Base-by-base conservation (phyloP, 1,140 invertebrate species). In the Panagrolaimus sp. region DNA sequence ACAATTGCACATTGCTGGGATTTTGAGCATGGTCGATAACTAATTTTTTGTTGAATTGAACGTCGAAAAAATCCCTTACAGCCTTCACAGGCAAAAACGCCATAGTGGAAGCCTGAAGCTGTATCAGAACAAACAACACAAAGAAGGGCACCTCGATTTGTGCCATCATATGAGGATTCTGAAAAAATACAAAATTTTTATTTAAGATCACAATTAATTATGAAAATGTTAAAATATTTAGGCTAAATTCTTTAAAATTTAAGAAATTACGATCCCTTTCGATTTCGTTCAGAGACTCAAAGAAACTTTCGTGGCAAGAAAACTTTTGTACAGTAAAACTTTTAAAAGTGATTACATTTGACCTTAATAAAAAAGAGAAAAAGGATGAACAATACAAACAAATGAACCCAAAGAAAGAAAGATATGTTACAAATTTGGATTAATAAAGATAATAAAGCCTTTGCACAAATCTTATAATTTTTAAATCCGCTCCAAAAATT, bases 71-170 rank as follows among this genome's bases (percentile, higher is more conserved):
- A 88, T n/a, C 87, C 95, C 90, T 98, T 98, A 87, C 96, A 98
- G 80, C 96, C 96, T 87, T 98, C 96, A 86, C 96, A 98, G 67
- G 93, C 96, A 79, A 96, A 96, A 71, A 98, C 95, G 43, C 95
- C 96, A 88, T 98, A 98, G 85, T 98, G 95, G 85, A 98, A 98
- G 32, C 96, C 96, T 65, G 93, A 96, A 58, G 96, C 94, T 84
- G 96, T 96, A 86, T 98, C 96, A 38, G 94, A 95, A 85, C 96
- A 98, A n/a, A 98, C 95, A 79, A 94, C 90, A 84, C 96, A 98
- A 58, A 98, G 85, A 64, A 96, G 64, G 7, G 63, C 71, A 4
- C 21, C 21, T 4, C 52, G 52, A 28, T 21, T 58, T 26, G 52
- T 21, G 15, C 28, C 52, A 58, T 14, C 21, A 28, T 28, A 12